Percentiles rank a stretch among this genome's conserved stretches.
phyloP scores from a whole-genome alignment of 2,113 vertebrate genomes.

The Callorhinus ursinus region DNA sequence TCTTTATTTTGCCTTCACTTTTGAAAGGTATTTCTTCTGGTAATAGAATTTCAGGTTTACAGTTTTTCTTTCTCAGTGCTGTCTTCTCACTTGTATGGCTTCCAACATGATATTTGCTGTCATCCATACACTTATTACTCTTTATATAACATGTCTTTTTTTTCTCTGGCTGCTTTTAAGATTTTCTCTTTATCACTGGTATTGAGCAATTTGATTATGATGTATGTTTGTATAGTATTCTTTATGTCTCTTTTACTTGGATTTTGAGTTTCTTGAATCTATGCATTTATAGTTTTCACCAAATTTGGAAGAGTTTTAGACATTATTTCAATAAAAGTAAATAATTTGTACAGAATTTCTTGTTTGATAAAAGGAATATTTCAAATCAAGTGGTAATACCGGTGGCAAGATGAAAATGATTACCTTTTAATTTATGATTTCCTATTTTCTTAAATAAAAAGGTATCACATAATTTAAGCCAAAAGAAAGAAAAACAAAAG shows the following conservation, averaged over 20 bases:
- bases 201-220: not conserved
- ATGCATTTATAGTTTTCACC: not conserved
- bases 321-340: constrained; percentile 8
- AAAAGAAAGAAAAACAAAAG: not conserved
- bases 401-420: not conserved
- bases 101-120: not conserved
- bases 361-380: not conserved
- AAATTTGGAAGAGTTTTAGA: not conserved
- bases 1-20: not conserved
- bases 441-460: not conserved
- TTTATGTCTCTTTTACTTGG: not conserved
- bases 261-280: not conserved
- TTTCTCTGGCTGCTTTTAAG: not conserved
- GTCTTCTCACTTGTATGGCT: not conserved
- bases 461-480: not conserved
- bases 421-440: not conserved
- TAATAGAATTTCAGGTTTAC: not conserved
- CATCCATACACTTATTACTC: not conserved
- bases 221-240: not conserved
- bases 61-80: not conserved
- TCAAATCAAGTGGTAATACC: not conserved
- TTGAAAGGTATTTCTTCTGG: not conserved
- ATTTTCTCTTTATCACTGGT: not conserved
- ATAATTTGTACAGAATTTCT: not conserved
- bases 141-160: not conserved